Evolutionary conservation across 1,140 invertebrate species (phyloP).

Genomic region (Panulirus ornatus): DNA sequence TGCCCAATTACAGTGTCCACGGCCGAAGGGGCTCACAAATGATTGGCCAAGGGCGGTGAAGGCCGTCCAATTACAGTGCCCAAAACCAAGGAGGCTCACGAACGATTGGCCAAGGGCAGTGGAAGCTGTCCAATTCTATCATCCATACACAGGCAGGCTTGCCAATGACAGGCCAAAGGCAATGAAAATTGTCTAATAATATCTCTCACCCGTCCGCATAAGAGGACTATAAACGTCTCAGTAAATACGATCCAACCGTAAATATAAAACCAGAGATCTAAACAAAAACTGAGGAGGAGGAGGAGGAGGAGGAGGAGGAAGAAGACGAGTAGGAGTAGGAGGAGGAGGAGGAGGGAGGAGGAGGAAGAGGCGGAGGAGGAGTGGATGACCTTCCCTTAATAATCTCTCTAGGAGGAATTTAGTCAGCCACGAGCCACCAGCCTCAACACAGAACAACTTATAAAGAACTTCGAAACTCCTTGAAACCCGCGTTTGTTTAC

Average conservation of each 20-base stretch:
- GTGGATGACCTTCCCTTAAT: no score
- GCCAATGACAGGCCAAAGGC: constrained; percentile 21
- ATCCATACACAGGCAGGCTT: background rate
- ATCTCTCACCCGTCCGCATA: constrained; percentile 15
- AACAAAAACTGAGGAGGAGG: constrained; percentile 18
- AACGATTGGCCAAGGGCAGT: constrained; percentile 17
- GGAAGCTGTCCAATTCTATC: constrained; percentile 42
- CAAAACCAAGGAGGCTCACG: background rate
- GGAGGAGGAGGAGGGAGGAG: background rate
- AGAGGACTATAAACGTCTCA: constrained; percentile 24
- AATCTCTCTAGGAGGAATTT: no score
- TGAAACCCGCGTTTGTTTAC: no score
- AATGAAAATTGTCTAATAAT: constrained; percentile 33
- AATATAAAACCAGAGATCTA: constrained; percentile 27
- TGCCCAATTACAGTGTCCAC: constrained; percentile 14
- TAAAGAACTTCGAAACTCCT: no score
- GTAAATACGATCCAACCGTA: background rate
- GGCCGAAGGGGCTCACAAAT: background rate
- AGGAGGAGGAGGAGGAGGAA: background rate
- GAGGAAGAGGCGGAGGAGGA: no score
- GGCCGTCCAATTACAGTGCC: constrained; percentile 12
- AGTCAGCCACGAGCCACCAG: constrained; percentile 2
- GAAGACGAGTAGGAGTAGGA: background rate
- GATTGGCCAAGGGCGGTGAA: background rate
- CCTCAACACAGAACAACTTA: background rate